phyloP scores from a whole-genome alignment of 53 echinoderm and acorn worm species.

The Crossaster papposus region DNA sequence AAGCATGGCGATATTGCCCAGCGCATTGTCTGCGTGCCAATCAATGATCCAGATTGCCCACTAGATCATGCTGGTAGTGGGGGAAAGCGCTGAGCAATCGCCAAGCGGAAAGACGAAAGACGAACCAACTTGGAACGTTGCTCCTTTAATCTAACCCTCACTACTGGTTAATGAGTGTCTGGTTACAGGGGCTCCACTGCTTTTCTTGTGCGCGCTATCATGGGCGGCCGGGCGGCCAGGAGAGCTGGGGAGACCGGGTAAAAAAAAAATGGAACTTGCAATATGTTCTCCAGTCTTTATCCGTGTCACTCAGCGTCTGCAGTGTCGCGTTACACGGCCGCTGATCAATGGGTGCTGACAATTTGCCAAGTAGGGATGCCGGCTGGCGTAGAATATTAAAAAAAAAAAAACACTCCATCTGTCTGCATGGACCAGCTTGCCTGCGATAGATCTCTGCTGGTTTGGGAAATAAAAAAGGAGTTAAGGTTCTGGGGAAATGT shows the following conservation, averaged over 20 bases:
- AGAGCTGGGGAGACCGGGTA: neutral
- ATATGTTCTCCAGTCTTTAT: conserved; percentile 59
- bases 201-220: neutral
- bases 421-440: conserved; percentile 33
- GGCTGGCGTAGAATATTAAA: conserved; percentile 33
- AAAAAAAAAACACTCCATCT: neutral
- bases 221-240: too few species aligned
- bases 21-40: conserved; percentile 1
- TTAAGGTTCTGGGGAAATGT: neutral
- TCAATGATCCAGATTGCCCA: conserved; percentile 37
- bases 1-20: neutral
- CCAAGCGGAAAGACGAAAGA: conserved; percentile 4
- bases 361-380: conserved; percentile 51
- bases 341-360: conserved; percentile 63
- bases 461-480: conserved; percentile 10
- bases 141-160: conserved; percentile 50
- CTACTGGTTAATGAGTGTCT: conserved; percentile 64
- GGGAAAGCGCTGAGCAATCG: too few species aligned
- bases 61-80: neutral
- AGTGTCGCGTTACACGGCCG: conserved; percentile 46
- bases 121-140: neutral
- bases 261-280: conserved; percentile 44
- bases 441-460: neutral
- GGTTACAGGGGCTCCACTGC: conserved; percentile 29
- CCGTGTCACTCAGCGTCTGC: conserved; percentile 55